These are phyloP conservation scores for Drosophila anceps DNA, from an alignment of 2,888 invertebrate species.

Conservation along the genomic window DNA sequence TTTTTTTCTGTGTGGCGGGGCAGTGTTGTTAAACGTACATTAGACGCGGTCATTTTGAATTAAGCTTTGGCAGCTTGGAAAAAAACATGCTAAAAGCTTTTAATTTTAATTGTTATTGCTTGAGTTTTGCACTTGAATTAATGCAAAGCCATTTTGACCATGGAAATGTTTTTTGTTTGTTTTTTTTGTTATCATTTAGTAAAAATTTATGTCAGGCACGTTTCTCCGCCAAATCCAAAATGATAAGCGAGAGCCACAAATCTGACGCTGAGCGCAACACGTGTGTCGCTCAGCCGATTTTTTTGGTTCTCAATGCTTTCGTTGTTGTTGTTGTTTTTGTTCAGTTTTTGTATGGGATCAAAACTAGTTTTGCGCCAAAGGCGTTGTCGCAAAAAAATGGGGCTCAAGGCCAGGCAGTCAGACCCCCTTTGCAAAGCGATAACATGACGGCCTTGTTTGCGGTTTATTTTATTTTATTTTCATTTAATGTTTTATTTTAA, in stretches of 20 bases:
- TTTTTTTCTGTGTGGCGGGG: neutral
- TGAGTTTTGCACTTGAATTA: slow-evolving; percentile 20
- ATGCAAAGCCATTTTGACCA: slow-evolving; percentile 22
- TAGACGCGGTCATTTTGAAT: slow-evolving; percentile 7
- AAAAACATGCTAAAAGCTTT: slow-evolving; percentile 1
- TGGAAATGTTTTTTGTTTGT: slow-evolving; percentile 13
- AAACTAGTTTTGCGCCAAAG: slow-evolving; percentile 64
- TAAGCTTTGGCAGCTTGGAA: neutral
- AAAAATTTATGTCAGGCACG: slow-evolving; percentile 42
- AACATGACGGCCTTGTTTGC: slow-evolving; percentile 54
- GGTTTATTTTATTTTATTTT: slow-evolving; percentile 17
- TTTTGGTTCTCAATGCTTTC: slow-evolving; percentile 5
- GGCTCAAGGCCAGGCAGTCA: slow-evolving; percentile 49
- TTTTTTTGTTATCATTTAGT: slow-evolving; percentile 4
- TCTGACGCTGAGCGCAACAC: slow-evolving; percentile 64
- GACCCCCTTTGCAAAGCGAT: slow-evolving; percentile 52
- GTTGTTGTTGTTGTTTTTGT: slow-evolving; percentile 4
- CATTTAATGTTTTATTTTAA: slow-evolving; percentile 1
- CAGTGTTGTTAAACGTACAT: slow-evolving; percentile 15
- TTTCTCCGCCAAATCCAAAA: slow-evolving; percentile 23
- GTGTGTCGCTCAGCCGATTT: slow-evolving; percentile 55
- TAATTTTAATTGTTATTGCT: neutral
- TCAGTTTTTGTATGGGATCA: slow-evolving; percentile 29
- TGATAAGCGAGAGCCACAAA: slow-evolving; percentile 30
- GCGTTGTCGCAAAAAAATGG: slow-evolving; percentile 48